These are phyloP conservation scores for Pomphorhynchus laevis DNA, from an alignment of 1,140 invertebrate species.

Conservation along the genomic window DNA sequence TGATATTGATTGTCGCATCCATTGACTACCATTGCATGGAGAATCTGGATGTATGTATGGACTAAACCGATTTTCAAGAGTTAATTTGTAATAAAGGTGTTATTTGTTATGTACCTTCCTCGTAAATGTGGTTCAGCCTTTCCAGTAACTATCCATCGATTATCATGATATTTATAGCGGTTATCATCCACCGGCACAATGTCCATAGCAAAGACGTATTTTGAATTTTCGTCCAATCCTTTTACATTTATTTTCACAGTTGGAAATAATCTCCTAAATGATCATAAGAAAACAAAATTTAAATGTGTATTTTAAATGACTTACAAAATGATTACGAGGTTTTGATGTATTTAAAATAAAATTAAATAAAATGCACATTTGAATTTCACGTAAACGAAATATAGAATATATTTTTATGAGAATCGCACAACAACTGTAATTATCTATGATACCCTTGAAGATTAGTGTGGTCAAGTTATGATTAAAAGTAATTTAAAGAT, in stretches of 20 bases:
- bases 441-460: no score
- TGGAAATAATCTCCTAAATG: constrained; percentile 4
- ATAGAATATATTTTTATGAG: no score
- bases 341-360: no score
- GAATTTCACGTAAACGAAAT: no score
- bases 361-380: no score
- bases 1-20: constrained; percentile 7
- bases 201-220: constrained; percentile 7
- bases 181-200: constrained; percentile 9
- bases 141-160: constrained; percentile 6
- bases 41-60: constrained; percentile 8
- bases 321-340: no score
- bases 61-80: neutral
- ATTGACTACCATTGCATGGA: constrained; percentile 6
- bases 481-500: no score
- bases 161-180: constrained; percentile 8
- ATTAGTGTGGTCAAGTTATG: no score
- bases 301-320: no score
- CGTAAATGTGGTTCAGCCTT: constrained; percentile 9
- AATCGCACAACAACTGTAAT: no score
- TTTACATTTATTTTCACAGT: constrained; percentile 2
- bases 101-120: neutral
- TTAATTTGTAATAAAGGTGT: neutral
- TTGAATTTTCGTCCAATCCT: neutral
- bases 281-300: no score